Percentiles rank a stretch among this genome's conserved stretches.
These are phyloP conservation scores for Eleutherodactylus coqui DNA, from an alignment of 2,797 vertebrate species.

Conservation along the genomic window DNA sequence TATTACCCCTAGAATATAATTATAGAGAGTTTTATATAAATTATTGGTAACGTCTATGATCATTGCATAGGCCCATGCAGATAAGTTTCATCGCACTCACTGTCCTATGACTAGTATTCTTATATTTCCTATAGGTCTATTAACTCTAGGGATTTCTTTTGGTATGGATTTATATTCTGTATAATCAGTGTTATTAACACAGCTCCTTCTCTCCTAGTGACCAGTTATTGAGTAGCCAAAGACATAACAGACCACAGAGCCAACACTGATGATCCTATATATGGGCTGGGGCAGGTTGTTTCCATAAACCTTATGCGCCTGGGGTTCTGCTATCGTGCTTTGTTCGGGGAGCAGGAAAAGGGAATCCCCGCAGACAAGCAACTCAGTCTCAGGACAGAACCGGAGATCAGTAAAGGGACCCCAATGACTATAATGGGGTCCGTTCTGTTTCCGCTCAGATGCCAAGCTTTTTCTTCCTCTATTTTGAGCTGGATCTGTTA, in stretches of 20 bases:
- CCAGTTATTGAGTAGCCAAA: background rate
- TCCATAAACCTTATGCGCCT: too few species aligned
- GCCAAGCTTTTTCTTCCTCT: too few species aligned
- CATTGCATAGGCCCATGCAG: background rate
- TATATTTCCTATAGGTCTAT: background rate
- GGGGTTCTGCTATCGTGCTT: too few species aligned
- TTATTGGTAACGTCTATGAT: background rate
- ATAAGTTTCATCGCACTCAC: background rate
- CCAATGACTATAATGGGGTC: too few species aligned
- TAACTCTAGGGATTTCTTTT: background rate
- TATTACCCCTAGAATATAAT: background rate
- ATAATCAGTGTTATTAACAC: too few species aligned
- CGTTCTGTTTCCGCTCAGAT: too few species aligned
- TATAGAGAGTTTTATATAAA: background rate
- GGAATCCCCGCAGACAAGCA: too few species aligned
- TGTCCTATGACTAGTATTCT: background rate
- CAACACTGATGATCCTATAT: background rate
- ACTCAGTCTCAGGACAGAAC: too few species aligned
- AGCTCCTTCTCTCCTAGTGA: background rate
- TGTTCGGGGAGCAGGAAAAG: too few species aligned
- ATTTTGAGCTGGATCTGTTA: too few species aligned
- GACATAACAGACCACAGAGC: background rate
- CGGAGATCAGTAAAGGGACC: too few species aligned
- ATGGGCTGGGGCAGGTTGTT: too few species aligned
- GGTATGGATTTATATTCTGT: background rate